A percentile compares a stretch with the other conserved stretches of the same genome.
phyloP scores from a whole-genome alignment of 2,113 vertebrate genomes.

The Vireo altiloquus region DNA sequence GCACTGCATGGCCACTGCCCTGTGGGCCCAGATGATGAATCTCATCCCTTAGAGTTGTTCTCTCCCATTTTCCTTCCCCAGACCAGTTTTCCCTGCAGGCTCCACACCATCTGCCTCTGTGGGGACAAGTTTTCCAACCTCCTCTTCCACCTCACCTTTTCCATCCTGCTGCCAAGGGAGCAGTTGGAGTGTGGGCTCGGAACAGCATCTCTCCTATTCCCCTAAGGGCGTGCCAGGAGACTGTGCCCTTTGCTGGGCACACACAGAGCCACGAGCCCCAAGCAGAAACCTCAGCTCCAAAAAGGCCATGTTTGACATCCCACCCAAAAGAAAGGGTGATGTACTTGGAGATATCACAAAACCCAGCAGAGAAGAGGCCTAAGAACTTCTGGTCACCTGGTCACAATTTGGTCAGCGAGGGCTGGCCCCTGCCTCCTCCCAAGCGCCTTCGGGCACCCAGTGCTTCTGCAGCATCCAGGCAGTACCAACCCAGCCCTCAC shows the following conservation, averaged over 20 bases:
- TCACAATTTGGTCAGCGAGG: neutral
- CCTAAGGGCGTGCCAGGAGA: neutral
- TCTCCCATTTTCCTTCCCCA: neutral
- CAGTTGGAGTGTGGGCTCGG: neutral
- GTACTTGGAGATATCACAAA: neutral
- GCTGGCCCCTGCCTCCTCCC: neutral
- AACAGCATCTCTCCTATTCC: neutral
- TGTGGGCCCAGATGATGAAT: neutral
- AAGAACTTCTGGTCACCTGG: neutral
- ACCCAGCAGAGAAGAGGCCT: neutral
- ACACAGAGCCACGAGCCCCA: neutral
- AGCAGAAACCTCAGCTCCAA: neutral
- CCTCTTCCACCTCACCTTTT: neutral
- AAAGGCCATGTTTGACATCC: neutral
- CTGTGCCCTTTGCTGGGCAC: neutral
- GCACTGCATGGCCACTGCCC: rapidly evolving
- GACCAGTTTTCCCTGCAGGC: neutral
- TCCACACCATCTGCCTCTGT: neutral
- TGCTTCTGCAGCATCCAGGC: neutral
- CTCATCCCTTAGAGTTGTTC: neutral
- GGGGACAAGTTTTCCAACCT: neutral
- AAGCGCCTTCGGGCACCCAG: neutral
- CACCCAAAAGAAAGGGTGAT: neutral
- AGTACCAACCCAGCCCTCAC: neutral
- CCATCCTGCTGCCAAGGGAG: neutral